Conservation (phyloP, 2,888 invertebrate species). For the Perdita meconis region DNA sequence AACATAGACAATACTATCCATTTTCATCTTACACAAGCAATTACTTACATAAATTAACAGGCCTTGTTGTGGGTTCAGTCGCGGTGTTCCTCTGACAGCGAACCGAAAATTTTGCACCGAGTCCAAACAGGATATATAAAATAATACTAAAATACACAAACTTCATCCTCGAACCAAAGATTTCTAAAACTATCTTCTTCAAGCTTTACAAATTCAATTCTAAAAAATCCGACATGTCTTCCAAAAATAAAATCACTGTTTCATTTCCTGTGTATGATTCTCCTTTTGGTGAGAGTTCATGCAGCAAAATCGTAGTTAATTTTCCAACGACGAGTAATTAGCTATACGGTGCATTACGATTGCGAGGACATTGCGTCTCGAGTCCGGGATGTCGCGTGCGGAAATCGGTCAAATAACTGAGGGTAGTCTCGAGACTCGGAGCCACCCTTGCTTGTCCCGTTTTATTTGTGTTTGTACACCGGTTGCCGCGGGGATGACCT, state of each 20-base stretch:
- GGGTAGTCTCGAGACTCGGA: conserved; percentile 31
- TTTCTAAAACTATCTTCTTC: neutral
- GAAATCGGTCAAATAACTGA: conserved; percentile 61
- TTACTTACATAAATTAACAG: conserved; percentile 76
- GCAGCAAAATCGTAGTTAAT: neutral
- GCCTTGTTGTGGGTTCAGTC: conserved; percentile 48
- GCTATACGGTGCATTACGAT: neutral
- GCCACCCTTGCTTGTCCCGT: conserved; percentile 18
- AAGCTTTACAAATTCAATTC: neutral
- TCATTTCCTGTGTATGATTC: neutral
- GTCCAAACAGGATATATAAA: conserved; percentile 12
- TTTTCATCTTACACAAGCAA: no score
- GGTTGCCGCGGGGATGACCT: conserved; percentile 83
- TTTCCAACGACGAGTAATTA: neutral
- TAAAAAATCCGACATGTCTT: neutral
- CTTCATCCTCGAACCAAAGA: conserved; percentile 12
- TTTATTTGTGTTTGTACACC: conserved; percentile 79
- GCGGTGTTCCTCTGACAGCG: neutral
- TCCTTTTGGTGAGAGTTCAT: neutral
- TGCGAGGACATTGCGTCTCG: neutral
- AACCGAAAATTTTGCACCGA: neutral
- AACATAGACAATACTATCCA: no score
- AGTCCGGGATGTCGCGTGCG: conserved; percentile 42
- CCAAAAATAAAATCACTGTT: neutral
- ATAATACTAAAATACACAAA: neutral